A percentile compares a stretch with the other conserved stretches of the same genome.
Evolutionary conservation across 2,113 vertebrate genomes (phyloP).

Genomic region (Pedionomus torquatus): DNA sequence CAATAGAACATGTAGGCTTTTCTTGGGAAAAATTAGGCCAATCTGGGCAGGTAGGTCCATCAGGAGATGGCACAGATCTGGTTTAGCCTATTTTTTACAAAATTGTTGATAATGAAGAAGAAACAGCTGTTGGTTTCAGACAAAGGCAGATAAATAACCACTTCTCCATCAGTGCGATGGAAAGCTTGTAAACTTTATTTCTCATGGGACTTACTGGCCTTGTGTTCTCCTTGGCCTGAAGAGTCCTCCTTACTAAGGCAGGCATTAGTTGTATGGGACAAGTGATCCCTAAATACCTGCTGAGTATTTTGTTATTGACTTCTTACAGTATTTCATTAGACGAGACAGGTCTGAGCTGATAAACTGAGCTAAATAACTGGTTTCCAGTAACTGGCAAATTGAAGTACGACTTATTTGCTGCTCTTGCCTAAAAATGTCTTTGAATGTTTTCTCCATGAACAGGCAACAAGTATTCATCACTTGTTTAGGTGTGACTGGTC

Average conservation of each 20-base stretch:
- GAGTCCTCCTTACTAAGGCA: neutral
- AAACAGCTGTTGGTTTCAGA: neutral
- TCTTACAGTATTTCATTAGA: neutral
- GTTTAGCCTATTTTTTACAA: neutral
- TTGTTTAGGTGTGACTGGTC: neutral
- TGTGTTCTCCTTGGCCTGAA: neutral
- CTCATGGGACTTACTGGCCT: neutral
- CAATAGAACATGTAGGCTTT: neutral
- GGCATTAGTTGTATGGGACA: neutral
- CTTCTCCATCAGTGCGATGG: fast-evolving
- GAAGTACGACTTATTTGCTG: neutral
- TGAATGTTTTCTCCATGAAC: neutral
- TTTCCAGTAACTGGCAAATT: neutral
- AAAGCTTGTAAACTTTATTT: neutral
- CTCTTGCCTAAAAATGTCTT: neutral
- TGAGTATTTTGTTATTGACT: neutral
- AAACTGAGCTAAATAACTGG: neutral
- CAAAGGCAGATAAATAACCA: neutral
- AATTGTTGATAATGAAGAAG: neutral
- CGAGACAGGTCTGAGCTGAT: neutral
- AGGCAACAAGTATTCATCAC: neutral
- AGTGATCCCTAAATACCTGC: neutral
- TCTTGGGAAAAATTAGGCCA: neutral
- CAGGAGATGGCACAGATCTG: neutral
- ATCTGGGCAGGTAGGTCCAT: neutral